These are phyloP conservation scores for Rissa tridactyla DNA, from an alignment of 2,113 vertebrate species.

Conservation along the genomic window DNA sequence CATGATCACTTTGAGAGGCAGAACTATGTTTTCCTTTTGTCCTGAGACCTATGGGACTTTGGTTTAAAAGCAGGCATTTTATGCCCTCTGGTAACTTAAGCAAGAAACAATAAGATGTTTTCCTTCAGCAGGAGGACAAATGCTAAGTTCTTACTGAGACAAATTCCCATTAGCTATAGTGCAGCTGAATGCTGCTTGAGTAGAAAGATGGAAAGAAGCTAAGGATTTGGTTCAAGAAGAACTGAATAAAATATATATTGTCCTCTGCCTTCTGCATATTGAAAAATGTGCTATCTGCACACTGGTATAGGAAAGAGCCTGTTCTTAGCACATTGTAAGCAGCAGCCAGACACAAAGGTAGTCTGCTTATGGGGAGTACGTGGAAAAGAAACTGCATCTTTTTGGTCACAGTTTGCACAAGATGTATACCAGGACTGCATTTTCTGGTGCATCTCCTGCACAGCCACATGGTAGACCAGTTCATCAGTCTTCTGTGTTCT, in stretches of 20 bases:
- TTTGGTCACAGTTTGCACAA: not conserved
- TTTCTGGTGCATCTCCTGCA: not conserved
- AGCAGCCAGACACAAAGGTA: not conserved
- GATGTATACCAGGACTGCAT: not conserved
- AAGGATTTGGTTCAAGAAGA: not conserved
- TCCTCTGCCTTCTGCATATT: not conserved
- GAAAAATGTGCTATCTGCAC: not conserved
- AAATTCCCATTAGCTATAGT: not conserved
- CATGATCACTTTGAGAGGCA: not conserved
- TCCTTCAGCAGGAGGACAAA: not conserved
- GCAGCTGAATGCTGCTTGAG: not conserved
- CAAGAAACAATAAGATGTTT: not conserved
- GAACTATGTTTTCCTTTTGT: slow-evolving; percentile 28
- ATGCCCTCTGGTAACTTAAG: not conserved
- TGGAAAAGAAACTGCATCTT: not conserved
- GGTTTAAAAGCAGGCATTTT: not conserved
- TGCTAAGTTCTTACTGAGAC: not conserved
- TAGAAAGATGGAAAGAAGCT: not conserved
- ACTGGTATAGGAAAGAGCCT: not conserved
- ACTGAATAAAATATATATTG: not conserved
- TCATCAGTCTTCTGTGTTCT: not conserved
- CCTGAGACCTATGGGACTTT: not conserved
- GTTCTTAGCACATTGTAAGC: not conserved
- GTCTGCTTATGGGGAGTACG: not conserved
- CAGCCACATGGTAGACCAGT: not conserved